A percentile compares a stretch with the other conserved stretches of the same genome.
These are phyloP conservation scores for Felis catus DNA, from an alignment of 2,113 vertebrate species.

Conservation along the genomic window F.catus_Fca126_mat1.0 CM031419.1:11980501-11981000, in stretches of 20 bases:
- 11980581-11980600: background rate
- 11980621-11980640: too few relatives aligned
- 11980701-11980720: background rate
- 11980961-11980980: background rate
- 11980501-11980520: too few relatives aligned
- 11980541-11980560: background rate
- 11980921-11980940: background rate
- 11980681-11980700: background rate
- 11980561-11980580: background rate
- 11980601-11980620: background rate
- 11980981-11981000: background rate
- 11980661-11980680: background rate
- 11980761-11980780: background rate
- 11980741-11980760: background rate
- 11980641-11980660: background rate
- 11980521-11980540: background rate
- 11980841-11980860: background rate
- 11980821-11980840: background rate
- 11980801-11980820: background rate
- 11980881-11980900: background rate
- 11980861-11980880: background rate
- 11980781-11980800: fast-evolving
- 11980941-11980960: background rate
- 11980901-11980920: background rate
- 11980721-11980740: background rate